Base-by-base conservation (phyloP, 2,797 vertebrate species). In the Eulemur mongoz region DNA sequence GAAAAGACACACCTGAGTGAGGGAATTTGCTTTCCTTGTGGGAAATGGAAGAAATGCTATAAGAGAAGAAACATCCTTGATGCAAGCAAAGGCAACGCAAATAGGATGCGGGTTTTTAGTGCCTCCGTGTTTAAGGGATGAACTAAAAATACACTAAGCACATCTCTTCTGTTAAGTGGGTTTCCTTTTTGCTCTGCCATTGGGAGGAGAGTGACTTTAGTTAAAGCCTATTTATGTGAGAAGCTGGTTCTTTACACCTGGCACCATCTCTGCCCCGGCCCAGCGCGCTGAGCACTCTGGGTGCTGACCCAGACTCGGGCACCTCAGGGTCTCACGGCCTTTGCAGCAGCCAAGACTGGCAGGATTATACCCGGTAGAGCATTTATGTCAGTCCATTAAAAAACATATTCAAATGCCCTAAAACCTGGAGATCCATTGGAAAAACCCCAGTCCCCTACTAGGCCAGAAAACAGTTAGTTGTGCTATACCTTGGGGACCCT, bases 271-370 rank as follows among this genome's bases (percentile, higher is more conserved):
- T n/a, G 32, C 43, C 65, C 45, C 38, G 43, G 23, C 54, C 20
- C 20, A 13, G 30, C 30, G 1, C 0, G 1, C 15, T 1, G 13
- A 70, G n/a, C 14, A n/a, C 32, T 72, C 40, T 2, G 18, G 2
- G 27, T n/a, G 38, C 9, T 11, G 17, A 73, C 43, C 43, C 6
- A 15, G 8, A 43, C 10, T 14, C 0, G 0, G 23, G 38, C 18
- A 75, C 5, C 35, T 30, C 10, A 7, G 4, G 61, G 65, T 45
- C 30, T 7, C 5, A 54, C 4, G 23, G 35, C 50, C 57, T 67
- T 38, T 38, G 54, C 35, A 45, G 45, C 3, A 72, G 52, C 48
- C 35, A 32, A 83, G 27, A 18, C 23, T 52, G 50, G 18, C 18
- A 30, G 14, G 38, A 13, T 63, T 27, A 35, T 3, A 65, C 11